Conservation (phyloP, 2,888 invertebrate genomes). For the Galeopsomyia nigrocyanea region DNA sequence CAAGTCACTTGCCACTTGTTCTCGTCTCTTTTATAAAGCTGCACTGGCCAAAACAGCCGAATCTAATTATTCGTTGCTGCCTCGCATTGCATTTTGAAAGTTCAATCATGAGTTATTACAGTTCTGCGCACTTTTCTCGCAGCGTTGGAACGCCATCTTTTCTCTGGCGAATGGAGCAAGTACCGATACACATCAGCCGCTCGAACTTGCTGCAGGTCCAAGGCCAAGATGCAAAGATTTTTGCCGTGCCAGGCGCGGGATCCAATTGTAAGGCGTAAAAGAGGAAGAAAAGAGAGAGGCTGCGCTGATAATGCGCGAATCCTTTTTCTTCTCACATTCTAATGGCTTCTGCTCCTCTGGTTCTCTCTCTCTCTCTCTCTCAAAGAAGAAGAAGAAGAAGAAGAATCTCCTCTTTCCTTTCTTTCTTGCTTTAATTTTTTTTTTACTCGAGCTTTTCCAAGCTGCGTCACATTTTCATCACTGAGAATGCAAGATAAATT, state of each 20-base stretch:
- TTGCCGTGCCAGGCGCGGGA: no score
- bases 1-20: no score
- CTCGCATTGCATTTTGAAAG: slow-evolving; percentile 60
- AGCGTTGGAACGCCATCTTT: no score
- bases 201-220: no score
- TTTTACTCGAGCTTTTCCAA: slow-evolving; percentile 1
- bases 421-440: slow-evolving; percentile 2
- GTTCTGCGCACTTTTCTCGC: slow-evolving; percentile 4
- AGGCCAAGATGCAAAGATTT: no score
- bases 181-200: no score
- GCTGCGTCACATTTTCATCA: slow-evolving; percentile 9
- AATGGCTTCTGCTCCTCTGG: neutral
- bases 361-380: slow-evolving; percentile 27
- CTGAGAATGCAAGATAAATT: slow-evolving; percentile 29
- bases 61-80: slow-evolving; percentile 24
- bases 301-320: neutral
- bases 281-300: no score
- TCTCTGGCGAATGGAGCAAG: no score
- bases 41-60: no score
- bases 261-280: no score
- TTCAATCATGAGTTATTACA: slow-evolving; percentile 67
- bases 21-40: no score
- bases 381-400: neutral
- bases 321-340: neutral
- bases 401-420: neutral